A percentile compares a stretch with the other conserved stretches of the same genome.
Conservation (phyloP, 2,888 invertebrate species). For the Megastigmus dorsalis region DNA sequence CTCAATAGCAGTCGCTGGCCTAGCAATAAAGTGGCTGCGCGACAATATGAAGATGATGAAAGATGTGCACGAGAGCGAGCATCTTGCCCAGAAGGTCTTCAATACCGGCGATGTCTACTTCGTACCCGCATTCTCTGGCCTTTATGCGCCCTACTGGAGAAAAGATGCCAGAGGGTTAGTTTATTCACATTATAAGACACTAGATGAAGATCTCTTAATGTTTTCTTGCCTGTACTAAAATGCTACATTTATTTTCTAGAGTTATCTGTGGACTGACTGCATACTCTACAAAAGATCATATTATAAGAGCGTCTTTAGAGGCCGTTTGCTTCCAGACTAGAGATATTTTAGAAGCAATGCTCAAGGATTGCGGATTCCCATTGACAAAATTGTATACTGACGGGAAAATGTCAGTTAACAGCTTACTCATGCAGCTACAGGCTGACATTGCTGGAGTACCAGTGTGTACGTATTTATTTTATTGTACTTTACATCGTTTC, state of each 20-base stretch:
- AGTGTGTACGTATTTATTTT: conserved; percentile 81
- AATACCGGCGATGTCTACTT: conserved; percentile 97
- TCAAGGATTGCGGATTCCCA: conserved; percentile 91
- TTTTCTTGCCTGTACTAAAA: no score
- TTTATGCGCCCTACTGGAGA: conserved; percentile 99
- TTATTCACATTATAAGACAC: no score
- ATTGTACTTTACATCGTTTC: not conserved
- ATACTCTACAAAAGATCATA: conserved; percentile 93
- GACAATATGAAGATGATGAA: conserved; percentile 92
- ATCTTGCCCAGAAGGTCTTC: conserved; percentile 86
- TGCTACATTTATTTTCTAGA: conserved; percentile 77
- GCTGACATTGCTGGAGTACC: conserved; percentile 95
- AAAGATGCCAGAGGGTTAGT: conserved; percentile 93
- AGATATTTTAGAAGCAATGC: conserved; percentile 95
- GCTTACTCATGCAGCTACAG: conserved; percentile 95
- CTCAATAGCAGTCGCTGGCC: conserved; percentile 93
- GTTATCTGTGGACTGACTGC: conserved; percentile 95
- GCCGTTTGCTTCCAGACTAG: conserved; percentile 97
- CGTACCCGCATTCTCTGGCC: conserved; percentile 97
- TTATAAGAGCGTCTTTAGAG: conserved; percentile 94
- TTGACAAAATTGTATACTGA: conserved; percentile 91
- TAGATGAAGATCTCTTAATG: conserved; percentile 3
- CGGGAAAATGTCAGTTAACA: conserved; percentile 93
- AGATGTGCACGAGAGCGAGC: conserved; percentile 81
- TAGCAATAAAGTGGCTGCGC: conserved; percentile 93